Evolutionary conservation across 2,113 vertebrate species (phyloP), one percentile per base, ranked within the genome.

Genomic region (Clarias magur): DNA sequence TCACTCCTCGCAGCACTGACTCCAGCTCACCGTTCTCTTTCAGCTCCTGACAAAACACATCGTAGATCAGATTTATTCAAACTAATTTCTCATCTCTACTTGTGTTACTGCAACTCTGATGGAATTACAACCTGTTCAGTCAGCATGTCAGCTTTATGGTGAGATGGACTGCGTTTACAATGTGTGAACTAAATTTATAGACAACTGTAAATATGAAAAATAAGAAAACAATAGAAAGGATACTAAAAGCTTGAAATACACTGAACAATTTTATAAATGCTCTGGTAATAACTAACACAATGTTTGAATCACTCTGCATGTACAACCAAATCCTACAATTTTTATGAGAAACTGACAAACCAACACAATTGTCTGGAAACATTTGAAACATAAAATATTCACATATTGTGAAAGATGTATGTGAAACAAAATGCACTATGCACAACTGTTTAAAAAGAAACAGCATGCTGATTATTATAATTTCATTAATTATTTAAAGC

Each of bases 21-120:
- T 84, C 89, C 80, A 96, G 93, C 48, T 95, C 95, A 25, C 95
- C 94, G 0, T 90, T 94, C 89, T 94, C 95, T 88, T 93, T 92
- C 85, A 96, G 93, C 90, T 96, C 95, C 93, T 93, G 90, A 54
- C 78, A 56, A 78, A 86, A 19, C 10, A 89, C 21, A 86, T 19
- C 57, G 57, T 27, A 85, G 16, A 21, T 76, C 63, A 15, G 57
- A 72, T 30, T 34, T 21, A 80, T 21, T 59, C 17, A 80, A 59
- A 34, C 27, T 48, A 5, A 13, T 38, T 80, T 60, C 30, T 30
- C 25, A 0, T 42, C 30, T 38, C 57, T 9, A 5, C 54, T 53
- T 48, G 21, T 59, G 53, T 23, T 60, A 54, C 53, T n/a, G 62
- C 59, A 63, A 8, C 5, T 16, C 15, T 34, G 38, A 60, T 53